Evolutionary conservation across 2,797 vertebrate species (phyloP).

Genomic region (Channallabes apus): DNA sequence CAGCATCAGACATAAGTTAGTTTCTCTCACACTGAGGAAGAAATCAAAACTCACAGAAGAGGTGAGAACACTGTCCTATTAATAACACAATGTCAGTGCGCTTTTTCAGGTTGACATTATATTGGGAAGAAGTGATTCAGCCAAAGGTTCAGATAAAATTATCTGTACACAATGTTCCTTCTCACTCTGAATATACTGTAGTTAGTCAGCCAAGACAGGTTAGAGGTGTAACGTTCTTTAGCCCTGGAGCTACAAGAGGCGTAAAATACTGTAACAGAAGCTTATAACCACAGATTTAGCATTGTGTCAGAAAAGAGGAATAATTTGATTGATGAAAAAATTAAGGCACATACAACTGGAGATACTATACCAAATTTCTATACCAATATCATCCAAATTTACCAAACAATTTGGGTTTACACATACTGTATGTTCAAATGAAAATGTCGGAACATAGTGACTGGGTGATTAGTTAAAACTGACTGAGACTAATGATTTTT

Average conservation of each 20-base stretch:
- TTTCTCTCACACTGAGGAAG: constrained; percentile 96
- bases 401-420: not conserved
- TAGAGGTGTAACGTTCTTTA: not conserved
- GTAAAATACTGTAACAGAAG: not conserved
- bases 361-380: too few species aligned
- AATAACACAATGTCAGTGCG: not conserved
- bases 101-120: not conserved
- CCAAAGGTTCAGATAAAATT: not conserved
- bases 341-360: not conserved
- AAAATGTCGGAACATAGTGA: not conserved
- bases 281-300: not conserved
- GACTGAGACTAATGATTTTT: not conserved
- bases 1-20: constrained; percentile 92
- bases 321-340: not conserved
- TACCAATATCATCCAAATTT: not conserved
- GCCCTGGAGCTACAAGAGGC: not conserved
- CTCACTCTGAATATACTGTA: not conserved
- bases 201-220: not conserved
- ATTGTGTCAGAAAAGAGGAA: not conserved
- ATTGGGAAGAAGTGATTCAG: not conserved
- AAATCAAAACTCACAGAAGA: constrained; percentile 98
- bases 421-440: not conserved
- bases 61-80: constrained; percentile 71
- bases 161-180: not conserved
- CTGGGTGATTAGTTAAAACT: not conserved